phyloP scores from a whole-genome alignment of 2,797 vertebrate species.

The Xerus rutilus region DNA sequence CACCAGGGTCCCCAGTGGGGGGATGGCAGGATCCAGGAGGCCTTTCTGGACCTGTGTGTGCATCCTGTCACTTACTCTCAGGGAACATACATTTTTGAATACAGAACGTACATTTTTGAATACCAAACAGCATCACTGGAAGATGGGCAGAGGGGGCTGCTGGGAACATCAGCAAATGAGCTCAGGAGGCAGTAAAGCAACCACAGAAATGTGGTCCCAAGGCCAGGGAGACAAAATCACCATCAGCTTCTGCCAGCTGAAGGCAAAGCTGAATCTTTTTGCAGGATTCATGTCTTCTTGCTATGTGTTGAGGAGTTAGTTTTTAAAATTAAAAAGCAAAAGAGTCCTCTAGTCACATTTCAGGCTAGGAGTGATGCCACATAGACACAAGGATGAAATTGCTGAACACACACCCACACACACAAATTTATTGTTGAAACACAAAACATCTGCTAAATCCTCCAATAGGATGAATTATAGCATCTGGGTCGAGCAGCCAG shows the following conservation, averaged over 20 bases:
- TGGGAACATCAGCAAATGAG: neutral
- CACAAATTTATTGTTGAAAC: neutral
- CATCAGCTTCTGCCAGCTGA: neutral
- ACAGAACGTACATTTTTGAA: rapidly evolving
- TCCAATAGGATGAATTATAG: neutral
- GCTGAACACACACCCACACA: neutral
- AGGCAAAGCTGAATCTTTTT: neutral
- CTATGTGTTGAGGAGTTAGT: neutral
- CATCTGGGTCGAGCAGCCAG: neutral
- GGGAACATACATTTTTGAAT: rapidly evolving
- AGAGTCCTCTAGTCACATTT: neutral
- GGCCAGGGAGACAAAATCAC: rapidly evolving
- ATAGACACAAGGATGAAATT: rapidly evolving
- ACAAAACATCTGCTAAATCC: neutral
- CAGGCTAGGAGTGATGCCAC: neutral
- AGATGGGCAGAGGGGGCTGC: neutral
- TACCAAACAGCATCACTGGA: neutral
- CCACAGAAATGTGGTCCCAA: rapidly evolving
- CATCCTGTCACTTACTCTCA: neutral
- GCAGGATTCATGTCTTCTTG: neutral
- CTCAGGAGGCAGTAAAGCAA: neutral
- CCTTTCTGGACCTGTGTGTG: neutral
- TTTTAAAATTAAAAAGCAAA: neutral
- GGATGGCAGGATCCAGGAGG: neutral
- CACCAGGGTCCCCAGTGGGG: rapidly evolving